A percentile compares a stretch with the other conserved stretches of the same genome.
Evolutionary conservation across 1,140 invertebrate genomes (phyloP).

Genomic region (Philaenus spumarius): DNA sequence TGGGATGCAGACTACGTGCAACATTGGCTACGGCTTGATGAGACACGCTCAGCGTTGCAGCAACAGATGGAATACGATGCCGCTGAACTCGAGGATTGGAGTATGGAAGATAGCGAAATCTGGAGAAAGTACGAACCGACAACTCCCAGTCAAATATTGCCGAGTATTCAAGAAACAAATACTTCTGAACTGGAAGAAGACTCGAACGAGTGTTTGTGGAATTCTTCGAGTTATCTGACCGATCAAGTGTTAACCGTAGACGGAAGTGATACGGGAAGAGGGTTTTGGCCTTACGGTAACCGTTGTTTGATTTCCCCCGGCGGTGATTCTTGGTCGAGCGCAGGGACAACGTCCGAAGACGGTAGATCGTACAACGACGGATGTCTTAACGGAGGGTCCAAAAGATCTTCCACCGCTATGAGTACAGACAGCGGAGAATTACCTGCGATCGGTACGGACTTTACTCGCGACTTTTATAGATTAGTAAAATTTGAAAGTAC

Average conservation of each 20-base stretch:
- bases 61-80: conserved; percentile 65
- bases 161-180: conserved; percentile 21
- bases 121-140: conserved; percentile 10
- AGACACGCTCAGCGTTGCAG: conserved; percentile 55
- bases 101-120: conserved; percentile 40
- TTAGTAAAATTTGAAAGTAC: conserved; percentile 73
- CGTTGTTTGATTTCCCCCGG: conserved; percentile 44
- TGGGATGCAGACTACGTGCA: conserved; percentile 68
- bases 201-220: conserved; percentile 65
- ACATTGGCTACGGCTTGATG: conserved; percentile 63
- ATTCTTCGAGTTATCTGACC: conserved; percentile 51
- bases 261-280: background rate
- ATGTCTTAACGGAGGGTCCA: conserved; percentile 38
- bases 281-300: conserved; percentile 12
- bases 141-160: conserved; percentile 17
- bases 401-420: conserved; percentile 59
- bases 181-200: conserved; percentile 13
- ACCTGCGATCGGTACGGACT: conserved; percentile 62
- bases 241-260: background rate
- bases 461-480: conserved; percentile 67
- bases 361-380: conserved; percentile 37
- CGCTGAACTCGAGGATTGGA: conserved; percentile 72
- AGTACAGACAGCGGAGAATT: conserved; percentile 57
- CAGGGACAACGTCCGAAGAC: conserved; percentile 42
- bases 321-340: conserved; percentile 53